These are phyloP conservation scores for Cynopterus brachyotis DNA, from an alignment of 2,113 vertebrate genomes.

Conservation along the genomic window DNA sequence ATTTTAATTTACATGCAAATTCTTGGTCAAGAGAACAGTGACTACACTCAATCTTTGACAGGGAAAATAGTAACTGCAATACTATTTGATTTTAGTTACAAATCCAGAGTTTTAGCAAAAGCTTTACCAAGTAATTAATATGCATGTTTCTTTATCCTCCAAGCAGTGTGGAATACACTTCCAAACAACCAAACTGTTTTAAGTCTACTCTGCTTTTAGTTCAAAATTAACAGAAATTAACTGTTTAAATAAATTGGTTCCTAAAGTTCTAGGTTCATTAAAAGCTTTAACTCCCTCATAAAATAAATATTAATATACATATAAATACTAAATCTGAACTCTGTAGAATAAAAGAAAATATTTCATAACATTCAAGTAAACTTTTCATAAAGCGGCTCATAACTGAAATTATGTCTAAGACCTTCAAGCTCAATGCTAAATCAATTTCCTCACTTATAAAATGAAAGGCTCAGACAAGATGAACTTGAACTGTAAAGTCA, in stretches of 20 bases:
- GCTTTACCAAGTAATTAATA: not conserved
- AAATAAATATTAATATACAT: constrained; percentile 23
- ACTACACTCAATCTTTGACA: constrained; percentile 22
- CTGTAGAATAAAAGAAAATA: not conserved
- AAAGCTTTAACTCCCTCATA: not conserved
- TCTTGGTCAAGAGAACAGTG: constrained; percentile 25
- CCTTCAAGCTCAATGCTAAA: not conserved
- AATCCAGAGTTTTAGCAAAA: not conserved
- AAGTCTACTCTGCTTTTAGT: constrained; percentile 7
- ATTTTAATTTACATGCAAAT: constrained; percentile 20
- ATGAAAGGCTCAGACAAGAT: not conserved
- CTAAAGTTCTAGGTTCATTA: constrained; percentile 21
- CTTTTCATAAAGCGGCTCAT: constrained; percentile 8
- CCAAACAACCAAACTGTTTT: not conserved
- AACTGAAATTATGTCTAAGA: constrained; percentile 29
- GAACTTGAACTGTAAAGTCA: constrained; percentile 21
- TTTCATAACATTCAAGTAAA: not conserved
- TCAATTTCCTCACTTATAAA: not conserved
- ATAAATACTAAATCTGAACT: not conserved
- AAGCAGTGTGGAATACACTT: not conserved
- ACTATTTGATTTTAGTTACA: constrained; percentile 25
- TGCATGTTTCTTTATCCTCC: constrained; percentile 6
- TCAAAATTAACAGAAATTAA: constrained; percentile 51
- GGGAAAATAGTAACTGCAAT: constrained; percentile 57
- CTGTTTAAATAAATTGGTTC: not conserved